These are phyloP conservation scores for Drosophila sp. DNA, from an alignment of 1,140 invertebrate genomes.

Conservation along the genomic window DNA sequence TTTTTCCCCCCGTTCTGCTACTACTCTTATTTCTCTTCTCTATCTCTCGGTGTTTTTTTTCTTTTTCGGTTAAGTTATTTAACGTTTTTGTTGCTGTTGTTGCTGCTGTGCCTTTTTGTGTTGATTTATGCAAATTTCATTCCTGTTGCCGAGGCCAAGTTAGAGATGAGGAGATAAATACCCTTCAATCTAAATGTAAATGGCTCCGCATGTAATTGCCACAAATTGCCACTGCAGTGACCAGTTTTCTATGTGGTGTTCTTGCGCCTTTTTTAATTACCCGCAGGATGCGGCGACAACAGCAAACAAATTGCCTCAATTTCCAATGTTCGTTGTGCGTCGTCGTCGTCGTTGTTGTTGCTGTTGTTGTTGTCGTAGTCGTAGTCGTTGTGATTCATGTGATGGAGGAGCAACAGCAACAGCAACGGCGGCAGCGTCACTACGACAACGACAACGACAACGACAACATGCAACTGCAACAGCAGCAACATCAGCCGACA, in stretches of 20 bases:
- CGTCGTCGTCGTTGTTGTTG: neutral
- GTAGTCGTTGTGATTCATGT: constrained; percentile 75
- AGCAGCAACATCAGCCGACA: constrained; percentile 55
- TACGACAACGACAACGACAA: constrained; percentile 42
- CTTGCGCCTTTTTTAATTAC: constrained; percentile 82
- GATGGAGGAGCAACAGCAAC: constrained; percentile 61
- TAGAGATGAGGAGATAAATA: constrained; percentile 64
- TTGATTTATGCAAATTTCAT: constrained; percentile 58
- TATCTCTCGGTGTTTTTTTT: neutral
- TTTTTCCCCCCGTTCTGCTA: neutral
- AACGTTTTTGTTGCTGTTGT: neutral
- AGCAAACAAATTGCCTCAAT: constrained; percentile 82
- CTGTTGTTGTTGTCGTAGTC: neutral
- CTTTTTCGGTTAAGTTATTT: constrained; percentile 11
- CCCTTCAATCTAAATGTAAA: constrained; percentile 82
- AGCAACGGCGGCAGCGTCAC: constrained; percentile 35
- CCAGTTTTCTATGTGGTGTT: constrained; percentile 78
- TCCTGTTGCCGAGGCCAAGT: constrained; percentile 31
- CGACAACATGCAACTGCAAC: constrained; percentile 46
- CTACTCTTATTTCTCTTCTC: neutral
- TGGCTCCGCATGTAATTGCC: constrained; percentile 82
- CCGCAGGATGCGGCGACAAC: constrained; percentile 81
- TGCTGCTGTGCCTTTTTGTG: constrained; percentile 32
- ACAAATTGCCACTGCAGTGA: constrained; percentile 82
- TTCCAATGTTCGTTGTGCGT: constrained; percentile 73